Evolutionary conservation across 2,888 invertebrate species (phyloP).

Genomic region (Hetaerina titia): DNA sequence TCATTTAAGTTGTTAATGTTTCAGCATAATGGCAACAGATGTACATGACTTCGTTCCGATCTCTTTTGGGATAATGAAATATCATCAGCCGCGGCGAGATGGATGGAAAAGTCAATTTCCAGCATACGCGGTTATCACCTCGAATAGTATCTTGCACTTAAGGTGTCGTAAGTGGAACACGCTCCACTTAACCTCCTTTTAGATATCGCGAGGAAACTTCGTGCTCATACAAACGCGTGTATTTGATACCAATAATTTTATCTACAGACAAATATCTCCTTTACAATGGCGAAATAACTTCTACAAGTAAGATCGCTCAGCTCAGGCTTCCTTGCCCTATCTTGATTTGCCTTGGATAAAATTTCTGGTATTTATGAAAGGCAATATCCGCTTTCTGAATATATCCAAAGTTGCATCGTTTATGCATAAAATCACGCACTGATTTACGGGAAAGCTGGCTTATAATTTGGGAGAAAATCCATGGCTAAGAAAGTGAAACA

Average conservation of each 20-base stretch:
- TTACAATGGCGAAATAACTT: not conserved
- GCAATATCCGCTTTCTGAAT: not conserved
- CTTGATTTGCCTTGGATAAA: not conserved
- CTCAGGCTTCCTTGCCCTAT: not conserved
- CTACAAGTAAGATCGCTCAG: not conserved
- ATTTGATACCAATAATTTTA: not conserved
- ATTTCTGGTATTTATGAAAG: not conserved
- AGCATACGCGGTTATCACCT: not conserved
- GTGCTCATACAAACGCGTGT: not conserved
- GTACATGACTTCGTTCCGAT: not conserved
- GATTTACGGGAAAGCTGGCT: too few species aligned
- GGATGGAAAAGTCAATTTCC: not conserved
- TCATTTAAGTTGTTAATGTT: too few species aligned
- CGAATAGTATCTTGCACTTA: not conserved
- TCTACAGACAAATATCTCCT: not conserved
- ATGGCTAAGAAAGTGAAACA: too few species aligned
- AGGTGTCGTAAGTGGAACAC: not conserved
- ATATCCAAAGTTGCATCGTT: not conserved
- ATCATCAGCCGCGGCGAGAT: not conserved
- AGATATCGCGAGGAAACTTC: not conserved
- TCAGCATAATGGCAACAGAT: too few species aligned
- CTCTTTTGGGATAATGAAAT: not conserved
- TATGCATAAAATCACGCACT: too few species aligned
- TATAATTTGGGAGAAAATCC: too few species aligned
- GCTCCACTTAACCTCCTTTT: not conserved